These are phyloP conservation scores for Oncorhynchus masou DNA, from an alignment of 2,113 vertebrate genomes.

Conservation along the genomic window DNA sequence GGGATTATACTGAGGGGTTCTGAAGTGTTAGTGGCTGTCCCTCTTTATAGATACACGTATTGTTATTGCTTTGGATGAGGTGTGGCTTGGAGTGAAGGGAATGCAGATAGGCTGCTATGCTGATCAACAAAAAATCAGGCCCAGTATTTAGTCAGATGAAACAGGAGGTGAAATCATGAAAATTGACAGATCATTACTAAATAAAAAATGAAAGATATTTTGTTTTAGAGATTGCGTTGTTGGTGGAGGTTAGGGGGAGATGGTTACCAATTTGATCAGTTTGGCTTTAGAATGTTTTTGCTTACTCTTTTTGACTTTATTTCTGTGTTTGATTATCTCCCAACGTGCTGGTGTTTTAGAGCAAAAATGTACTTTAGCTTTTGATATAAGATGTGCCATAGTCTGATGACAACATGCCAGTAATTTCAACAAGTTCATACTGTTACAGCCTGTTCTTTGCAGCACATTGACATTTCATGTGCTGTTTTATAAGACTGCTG, in stretches of 20 bases:
- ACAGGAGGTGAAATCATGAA: not conserved
- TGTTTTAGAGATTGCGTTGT: not conserved
- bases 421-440: not conserved
- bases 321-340: not conserved
- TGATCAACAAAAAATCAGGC: not conserved
- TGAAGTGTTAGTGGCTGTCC: constrained; percentile 44
- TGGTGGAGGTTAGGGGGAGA: not conserved
- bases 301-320: not conserved
- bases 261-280: not conserved
- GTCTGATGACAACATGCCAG: not conserved
- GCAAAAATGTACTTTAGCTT: not conserved
- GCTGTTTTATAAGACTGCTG: not conserved
- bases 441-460: not conserved
- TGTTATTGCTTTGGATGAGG: constrained; percentile 28
- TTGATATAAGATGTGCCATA: not conserved
- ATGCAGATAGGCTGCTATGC: not conserved
- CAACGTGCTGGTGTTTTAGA: constrained; percentile 4
- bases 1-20: constrained; percentile 2
- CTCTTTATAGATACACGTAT: constrained; percentile 30
- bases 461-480: not conserved
- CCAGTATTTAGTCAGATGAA: not conserved
- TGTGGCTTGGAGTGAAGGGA: not conserved
- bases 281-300: not conserved
- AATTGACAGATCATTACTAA: not conserved
- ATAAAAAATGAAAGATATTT: not conserved